A percentile compares a stretch with the other conserved stretches of the same genome.
These are phyloP conservation scores for Ooceraea biroi DNA, from an alignment of 1,140 invertebrate genomes.

Conservation along the genomic window DNA sequence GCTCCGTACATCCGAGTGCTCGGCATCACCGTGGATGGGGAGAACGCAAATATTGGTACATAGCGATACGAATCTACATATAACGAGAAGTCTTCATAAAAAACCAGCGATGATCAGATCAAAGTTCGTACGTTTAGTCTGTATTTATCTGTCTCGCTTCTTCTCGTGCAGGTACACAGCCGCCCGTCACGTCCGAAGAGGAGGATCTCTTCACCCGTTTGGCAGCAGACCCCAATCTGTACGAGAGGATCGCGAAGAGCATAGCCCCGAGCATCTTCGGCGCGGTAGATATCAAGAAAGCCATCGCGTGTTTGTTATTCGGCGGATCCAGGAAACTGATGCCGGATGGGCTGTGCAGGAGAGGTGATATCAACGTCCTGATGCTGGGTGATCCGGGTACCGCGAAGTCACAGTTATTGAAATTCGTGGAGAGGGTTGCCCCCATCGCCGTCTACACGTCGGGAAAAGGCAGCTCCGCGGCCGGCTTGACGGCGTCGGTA, in stretches of 20 bases:
- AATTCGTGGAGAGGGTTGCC: constrained; percentile 98
- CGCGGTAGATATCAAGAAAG: constrained; percentile 97
- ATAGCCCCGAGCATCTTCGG: constrained; percentile 99
- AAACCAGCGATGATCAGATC: neutral
- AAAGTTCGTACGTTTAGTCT: neutral
- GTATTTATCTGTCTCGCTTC: neutral
- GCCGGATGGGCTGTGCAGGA: constrained; percentile 97
- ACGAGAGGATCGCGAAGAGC: constrained; percentile 95
- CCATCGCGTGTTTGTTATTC: constrained; percentile 98
- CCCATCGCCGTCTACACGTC: constrained; percentile 99
- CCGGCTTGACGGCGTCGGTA: constrained; percentile 99
- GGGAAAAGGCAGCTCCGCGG: constrained; percentile 99
- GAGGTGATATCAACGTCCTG: constrained; percentile 99
- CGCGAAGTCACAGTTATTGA: constrained; percentile 98
- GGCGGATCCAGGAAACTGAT: constrained; percentile 95
- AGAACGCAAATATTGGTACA: constrained; percentile 87
- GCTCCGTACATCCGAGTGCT: constrained; percentile 97
- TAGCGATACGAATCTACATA: constrained; percentile 22
- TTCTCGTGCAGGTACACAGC: constrained; percentile 76
- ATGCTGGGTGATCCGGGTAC: constrained; percentile 99
- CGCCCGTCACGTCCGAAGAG: constrained; percentile 92
- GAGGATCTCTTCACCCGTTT: constrained; percentile 96
- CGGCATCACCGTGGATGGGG: constrained; percentile 95
- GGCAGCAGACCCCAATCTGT: constrained; percentile 94
- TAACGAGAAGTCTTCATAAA: neutral